Conservation (phyloP, 2,888 invertebrate genomes). For the Ganaspis brasiliensis region DNA sequence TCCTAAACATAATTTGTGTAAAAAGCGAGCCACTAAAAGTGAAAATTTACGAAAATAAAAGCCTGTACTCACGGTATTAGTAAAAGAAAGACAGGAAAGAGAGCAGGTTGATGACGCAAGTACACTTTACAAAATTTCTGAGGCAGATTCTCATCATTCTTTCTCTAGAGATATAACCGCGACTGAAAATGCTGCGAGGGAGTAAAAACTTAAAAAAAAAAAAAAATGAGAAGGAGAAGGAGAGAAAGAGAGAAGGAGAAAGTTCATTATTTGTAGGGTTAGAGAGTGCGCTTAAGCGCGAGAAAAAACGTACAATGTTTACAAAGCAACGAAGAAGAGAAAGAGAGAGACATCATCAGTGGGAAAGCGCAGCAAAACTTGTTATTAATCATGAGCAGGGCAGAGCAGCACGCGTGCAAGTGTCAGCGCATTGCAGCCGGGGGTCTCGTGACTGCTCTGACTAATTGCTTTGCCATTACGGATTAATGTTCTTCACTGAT, state of each 20-base stretch:
- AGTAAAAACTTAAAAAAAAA: conserved; percentile 10
- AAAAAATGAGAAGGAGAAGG: conserved; percentile 29
- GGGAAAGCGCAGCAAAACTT: conserved; percentile 57
- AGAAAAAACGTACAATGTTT: conserved; percentile 48
- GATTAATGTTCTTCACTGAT: conserved; percentile 73
- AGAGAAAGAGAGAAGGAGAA: conserved; percentile 43
- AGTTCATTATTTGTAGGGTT: conserved; percentile 28
- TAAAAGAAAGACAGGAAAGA: conserved; percentile 1
- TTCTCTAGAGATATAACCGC: conserved; percentile 27
- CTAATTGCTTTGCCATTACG: conserved; percentile 79
- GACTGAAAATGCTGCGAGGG: conserved; percentile 11
- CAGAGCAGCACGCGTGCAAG: conserved; percentile 74
- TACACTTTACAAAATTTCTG: conserved; percentile 21
- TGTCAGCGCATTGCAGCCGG: conserved; percentile 71
- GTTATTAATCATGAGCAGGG: conserved; percentile 79
- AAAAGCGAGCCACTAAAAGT: neutral
- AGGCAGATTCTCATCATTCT: conserved; percentile 25
- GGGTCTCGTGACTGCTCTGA: conserved; percentile 66
- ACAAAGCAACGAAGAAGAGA: conserved; percentile 52
- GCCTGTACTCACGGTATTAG: neutral
- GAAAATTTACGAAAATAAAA: neutral
- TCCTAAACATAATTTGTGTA: too few species aligned
- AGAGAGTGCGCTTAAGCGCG: conserved; percentile 27
- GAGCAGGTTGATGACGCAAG: conserved; percentile 21
- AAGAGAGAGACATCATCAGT: conserved; percentile 54